Evolutionary conservation across 2,797 vertebrate species (phyloP), one percentile per base, ranked within the genome.

Genomic region (Helostoma temminkii): DNA sequence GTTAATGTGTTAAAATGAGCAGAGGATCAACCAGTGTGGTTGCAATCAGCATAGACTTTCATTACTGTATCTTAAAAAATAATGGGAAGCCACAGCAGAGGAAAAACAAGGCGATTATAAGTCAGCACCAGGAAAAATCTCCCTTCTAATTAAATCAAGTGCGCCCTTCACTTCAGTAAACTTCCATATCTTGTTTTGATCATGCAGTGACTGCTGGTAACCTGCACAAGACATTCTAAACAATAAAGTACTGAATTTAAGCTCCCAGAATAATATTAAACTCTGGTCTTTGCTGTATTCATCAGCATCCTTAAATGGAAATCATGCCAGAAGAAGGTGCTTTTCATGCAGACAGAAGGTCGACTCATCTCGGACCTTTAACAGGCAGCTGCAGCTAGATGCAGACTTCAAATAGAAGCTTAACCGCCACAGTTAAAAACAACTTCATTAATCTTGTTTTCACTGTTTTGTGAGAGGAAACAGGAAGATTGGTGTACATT

Each of bases 101-200:
- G 57, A 67, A 77, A 87, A 90, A 81, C 79, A 83, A 77, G 74
- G 57, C 73, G 71, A 82, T 84, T 76, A 63, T 79, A 68, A 88
- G 83, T 88, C 89, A 86, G 65, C 52, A 60, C 39, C 53, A 18
- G 74, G 43, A 60, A 54, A 78, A 82, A 78, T 74, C 73, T 83
- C 62, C 67, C 79, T 65, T 39, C 73, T 91, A 93, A 93, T 93
- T 84, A 80, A 93, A 92, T 93, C 89, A 91, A 84, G 79, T 66
- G 82, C 84, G 71, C 75, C 79, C 78, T 84, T 84, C 84, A 88
- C 80, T 80, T 76, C 73, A 77, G 86, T 75, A 81, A 76, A 90
- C 87, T 89, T 89, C 83, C 75, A 84, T 84, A 85, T 92, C 76
- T 86, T 81, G 76, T 84, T 89, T 80, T 84, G 80, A 91, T 88